Evolutionary conservation across 2,113 vertebrate genomes (phyloP).

Genomic region (Cavia porcellus): DNA sequence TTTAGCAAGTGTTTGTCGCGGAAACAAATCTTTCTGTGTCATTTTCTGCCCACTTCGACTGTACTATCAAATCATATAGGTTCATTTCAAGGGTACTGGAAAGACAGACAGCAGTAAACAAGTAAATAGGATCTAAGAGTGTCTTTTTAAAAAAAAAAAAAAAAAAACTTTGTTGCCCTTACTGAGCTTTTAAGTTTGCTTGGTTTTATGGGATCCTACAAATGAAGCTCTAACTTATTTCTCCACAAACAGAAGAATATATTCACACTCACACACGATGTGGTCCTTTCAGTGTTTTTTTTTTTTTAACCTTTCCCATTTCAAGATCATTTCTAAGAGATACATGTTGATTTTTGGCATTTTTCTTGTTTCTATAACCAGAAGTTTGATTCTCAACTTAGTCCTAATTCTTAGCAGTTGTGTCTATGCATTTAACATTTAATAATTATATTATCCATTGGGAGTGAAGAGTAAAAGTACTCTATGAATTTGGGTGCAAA

Average conservation of each 20-base stretch:
- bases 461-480: neutral
- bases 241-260: neutral
- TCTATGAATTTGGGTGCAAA: neutral
- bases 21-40: neutral
- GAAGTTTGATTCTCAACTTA: neutral
- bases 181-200: neutral
- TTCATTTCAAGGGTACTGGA: neutral
- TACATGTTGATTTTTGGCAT: neutral
- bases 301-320: neutral
- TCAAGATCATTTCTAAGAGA: neutral
- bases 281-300: neutral
- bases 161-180: neutral
- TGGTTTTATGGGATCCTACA: neutral
- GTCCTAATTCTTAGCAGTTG: neutral
- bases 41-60: neutral
- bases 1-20: neutral
- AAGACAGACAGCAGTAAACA: neutral
- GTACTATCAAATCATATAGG: neutral
- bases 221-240: neutral
- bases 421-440: neutral
- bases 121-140: neutral
- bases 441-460: neutral
- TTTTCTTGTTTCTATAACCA: neutral
- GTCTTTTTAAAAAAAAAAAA: too few relatives aligned
- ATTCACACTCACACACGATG: neutral